Conservation (phyloP, 2,113 vertebrate species). For the Equus przewalskii region DNA sequence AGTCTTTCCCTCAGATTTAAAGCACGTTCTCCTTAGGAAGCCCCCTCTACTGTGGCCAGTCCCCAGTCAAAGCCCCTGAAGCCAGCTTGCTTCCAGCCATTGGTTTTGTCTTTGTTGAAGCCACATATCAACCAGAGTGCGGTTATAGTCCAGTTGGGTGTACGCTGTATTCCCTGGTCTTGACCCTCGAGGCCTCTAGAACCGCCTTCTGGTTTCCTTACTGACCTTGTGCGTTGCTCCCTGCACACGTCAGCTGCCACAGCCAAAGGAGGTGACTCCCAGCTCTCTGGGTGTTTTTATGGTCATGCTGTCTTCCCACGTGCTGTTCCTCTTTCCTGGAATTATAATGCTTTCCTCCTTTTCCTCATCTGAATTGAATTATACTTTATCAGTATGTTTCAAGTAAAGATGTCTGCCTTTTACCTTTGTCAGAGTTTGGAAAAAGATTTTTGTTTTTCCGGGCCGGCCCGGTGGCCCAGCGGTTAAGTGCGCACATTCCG, state of each 20-base stretch:
- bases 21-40: background rate
- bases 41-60: background rate
- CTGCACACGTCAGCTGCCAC: accelerated
- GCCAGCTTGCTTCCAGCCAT: background rate
- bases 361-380: background rate
- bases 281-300: background rate
- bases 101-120: background rate
- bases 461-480: no score
- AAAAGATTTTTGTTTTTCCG: background rate
- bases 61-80: background rate
- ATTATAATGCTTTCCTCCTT: background rate
- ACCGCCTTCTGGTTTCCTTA: background rate
- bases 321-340: background rate
- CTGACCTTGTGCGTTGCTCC: background rate
- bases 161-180: background rate
- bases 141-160: accelerated
- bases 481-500: no score
- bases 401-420: background rate
- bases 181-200: background rate
- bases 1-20: background rate
- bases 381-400: background rate
- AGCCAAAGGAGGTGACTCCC: background rate
- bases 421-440: background rate
- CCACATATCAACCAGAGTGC: background rate
- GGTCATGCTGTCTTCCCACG: background rate